These are phyloP conservation scores for Leistus spinibarbis DNA, from an alignment of 2,888 invertebrate genomes.

Conservation along the genomic window DNA sequence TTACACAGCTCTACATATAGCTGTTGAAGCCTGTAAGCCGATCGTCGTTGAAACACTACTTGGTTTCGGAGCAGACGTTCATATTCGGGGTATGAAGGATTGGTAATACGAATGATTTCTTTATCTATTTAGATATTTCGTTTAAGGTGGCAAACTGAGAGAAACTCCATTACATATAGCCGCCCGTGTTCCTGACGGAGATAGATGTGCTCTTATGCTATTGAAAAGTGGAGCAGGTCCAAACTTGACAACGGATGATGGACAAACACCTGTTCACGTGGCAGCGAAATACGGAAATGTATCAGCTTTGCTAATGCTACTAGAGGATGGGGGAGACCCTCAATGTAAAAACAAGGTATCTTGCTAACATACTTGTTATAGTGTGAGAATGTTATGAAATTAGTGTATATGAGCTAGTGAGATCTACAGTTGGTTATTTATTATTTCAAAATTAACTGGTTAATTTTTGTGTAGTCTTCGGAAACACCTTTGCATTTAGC, in stretches of 20 bases:
- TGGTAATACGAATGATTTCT: neutral
- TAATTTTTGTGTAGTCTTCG: conserved; percentile 68
- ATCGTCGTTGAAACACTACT: conserved; percentile 93
- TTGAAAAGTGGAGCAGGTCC: conserved; percentile 97
- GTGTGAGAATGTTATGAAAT: neutral
- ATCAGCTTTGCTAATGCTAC: conserved; percentile 79
- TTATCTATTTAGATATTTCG: neutral
- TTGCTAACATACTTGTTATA: conserved; percentile 21
- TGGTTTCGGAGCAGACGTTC: conserved; percentile 97
- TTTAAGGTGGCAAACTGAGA: conserved; percentile 76
- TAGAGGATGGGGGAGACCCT: conserved; percentile 95
- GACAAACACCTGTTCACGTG: conserved; percentile 96
- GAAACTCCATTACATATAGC: conserved; percentile 98
- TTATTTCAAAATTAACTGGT: neutral
- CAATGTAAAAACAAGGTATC: conserved; percentile 86
- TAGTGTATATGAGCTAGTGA: neutral
- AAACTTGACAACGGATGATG: conserved; percentile 93
- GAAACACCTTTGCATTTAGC: conserved; percentile 97
- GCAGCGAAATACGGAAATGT: conserved; percentile 93
- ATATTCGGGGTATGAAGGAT: conserved; percentile 71
- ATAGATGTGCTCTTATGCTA: conserved; percentile 94
- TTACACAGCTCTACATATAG: conserved; percentile 97
- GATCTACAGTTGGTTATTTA: neutral
- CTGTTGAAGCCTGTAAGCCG: conserved; percentile 93
- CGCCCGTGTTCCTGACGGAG: conserved; percentile 89